A percentile compares a stretch with the other conserved stretches of the same genome.
Evolutionary conservation across 1,140 invertebrate genomes (phyloP).

Genomic region (Melanaphis sacchari): DNA sequence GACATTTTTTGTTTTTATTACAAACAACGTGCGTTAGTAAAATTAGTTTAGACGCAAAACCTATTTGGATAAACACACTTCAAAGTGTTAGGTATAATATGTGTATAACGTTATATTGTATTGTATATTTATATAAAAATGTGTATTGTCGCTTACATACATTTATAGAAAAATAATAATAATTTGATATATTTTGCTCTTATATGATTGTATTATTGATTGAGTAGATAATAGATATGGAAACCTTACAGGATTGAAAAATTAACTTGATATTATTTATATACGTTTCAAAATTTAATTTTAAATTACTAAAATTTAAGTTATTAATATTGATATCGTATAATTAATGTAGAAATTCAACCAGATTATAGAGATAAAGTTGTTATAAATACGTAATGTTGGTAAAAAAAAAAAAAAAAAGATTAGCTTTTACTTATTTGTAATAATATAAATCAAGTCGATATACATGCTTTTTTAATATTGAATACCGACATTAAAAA

Average conservation of each 20-base stretch:
- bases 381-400: not conserved
- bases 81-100: not conserved
- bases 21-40: not conserved
- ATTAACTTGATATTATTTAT: not conserved
- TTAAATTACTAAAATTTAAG: not conserved
- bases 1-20: slow-evolving; percentile 1
- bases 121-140: not conserved
- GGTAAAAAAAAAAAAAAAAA: not conserved
- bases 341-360: not conserved
- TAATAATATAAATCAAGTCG: not conserved
- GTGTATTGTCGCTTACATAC: not conserved
- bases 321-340: not conserved
- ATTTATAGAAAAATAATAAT: not conserved
- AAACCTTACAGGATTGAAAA: not conserved
- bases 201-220: not conserved
- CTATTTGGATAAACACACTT: slow-evolving; percentile 5
- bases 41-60: not conserved
- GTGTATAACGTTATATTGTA: not conserved
- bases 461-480: not conserved
- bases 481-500: not conserved
- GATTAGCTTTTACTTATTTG: not conserved
- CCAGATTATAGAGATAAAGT: not conserved
- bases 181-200: not conserved
- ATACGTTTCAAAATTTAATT: not conserved
- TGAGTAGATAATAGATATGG: not conserved